A percentile compares a stretch with the other conserved stretches of the same genome.
These are phyloP conservation scores for Australoheros facetus DNA, from an alignment of 2,797 vertebrate species.

Conservation along the genomic window DNA sequence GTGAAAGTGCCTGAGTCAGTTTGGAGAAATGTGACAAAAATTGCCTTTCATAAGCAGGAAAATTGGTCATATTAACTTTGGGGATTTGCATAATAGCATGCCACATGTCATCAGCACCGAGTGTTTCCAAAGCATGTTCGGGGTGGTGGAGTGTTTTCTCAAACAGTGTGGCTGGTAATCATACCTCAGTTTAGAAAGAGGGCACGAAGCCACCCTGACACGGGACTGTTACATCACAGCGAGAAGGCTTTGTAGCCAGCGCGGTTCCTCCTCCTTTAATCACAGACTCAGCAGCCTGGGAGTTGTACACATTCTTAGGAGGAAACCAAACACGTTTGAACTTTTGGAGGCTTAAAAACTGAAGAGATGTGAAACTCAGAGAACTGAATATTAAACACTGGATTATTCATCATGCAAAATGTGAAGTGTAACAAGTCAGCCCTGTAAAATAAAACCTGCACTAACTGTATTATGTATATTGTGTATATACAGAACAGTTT, in stretches of 20 bases:
- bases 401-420: constrained; percentile 48
- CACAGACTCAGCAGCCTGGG: constrained; percentile 2
- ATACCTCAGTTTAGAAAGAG: not conserved
- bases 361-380: not conserved
- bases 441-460: constrained; percentile 43
- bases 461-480: constrained; percentile 66
- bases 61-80: constrained; percentile 31
- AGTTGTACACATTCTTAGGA: not conserved
- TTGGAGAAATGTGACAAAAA: constrained; percentile 9
- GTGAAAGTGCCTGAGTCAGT: constrained; percentile 36
- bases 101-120: constrained; percentile 17
- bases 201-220: not conserved
- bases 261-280: not conserved
- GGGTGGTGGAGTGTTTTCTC: not conserved
- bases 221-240: not conserved
- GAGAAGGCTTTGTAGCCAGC: not conserved
- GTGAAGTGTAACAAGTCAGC: constrained; percentile 22
- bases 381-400: constrained; percentile 60
- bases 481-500: constrained; percentile 72
- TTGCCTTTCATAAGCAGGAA: constrained; percentile 15
- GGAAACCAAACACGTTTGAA: constrained; percentile 12
- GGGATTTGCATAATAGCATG: constrained; percentile 25
- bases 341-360: not conserved
- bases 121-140: constrained; percentile 20
- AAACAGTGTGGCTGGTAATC: not conserved